These are phyloP conservation scores for Orthosia gothica DNA, from an alignment of 2,888 invertebrate genomes.

Conservation along the genomic window DNA sequence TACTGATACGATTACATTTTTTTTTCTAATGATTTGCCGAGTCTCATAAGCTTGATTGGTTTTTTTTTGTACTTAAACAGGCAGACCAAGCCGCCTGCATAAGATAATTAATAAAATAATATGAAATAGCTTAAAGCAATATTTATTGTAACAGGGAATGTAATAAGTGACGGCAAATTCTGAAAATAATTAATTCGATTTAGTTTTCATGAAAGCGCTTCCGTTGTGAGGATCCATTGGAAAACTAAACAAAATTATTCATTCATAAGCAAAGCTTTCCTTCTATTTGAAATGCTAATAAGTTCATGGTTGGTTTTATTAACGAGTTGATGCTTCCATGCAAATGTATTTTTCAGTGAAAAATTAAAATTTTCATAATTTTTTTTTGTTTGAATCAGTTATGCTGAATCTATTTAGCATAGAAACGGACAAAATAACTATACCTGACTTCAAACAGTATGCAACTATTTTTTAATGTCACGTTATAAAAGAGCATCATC, in stretches of 20 bases:
- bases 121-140: no score
- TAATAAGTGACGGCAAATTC: no score
- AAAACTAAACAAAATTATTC: constrained; percentile 46
- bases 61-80: no score
- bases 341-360: background rate
- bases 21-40: no score
- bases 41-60: no score
- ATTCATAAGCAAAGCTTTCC: constrained; percentile 27
- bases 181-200: constrained; percentile 13
- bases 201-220: constrained; percentile 6
- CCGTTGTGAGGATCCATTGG: background rate
- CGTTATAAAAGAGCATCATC: background rate
- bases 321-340: constrained; percentile 17
- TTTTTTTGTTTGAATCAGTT: background rate
- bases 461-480: no score
- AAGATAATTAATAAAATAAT: no score
- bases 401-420: background rate
- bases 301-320: constrained; percentile 23
- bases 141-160: no score
- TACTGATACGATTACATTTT: no score
- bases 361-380: background rate
- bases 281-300: constrained; percentile 41
- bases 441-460: background rate
- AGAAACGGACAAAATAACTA: background rate
- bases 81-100: no score